Base-by-base conservation (phyloP, 2,888 invertebrate species). In the Gryllus longicercus region DNA sequence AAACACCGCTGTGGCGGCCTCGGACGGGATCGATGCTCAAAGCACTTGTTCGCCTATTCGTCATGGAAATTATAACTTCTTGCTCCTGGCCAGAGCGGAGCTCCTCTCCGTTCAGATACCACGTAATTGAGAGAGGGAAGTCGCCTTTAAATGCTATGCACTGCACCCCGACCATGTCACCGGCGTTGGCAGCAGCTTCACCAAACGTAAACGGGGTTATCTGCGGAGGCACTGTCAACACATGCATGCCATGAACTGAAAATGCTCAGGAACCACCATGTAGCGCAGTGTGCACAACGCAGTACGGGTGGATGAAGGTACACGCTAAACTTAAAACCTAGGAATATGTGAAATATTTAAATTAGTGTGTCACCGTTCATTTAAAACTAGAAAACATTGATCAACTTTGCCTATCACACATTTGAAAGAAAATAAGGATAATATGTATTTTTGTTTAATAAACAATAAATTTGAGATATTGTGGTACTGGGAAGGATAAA, bases 141-240 rank as follows among this genome's bases (percentile, higher is more conserved):
- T 86, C 86, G 23, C 86, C 86, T 80, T 85, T 84, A n/a, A 84
- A 83, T 12, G 86, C 85, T 80, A 85, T 85, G 83, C 86, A 86
- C 49, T 84, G 84, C 77, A 86, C 82, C 82, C 85, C 85, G 21
- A 84, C 84, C 82, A 85, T 84, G 78, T 85, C 85, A 14, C 86
- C 86, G 76, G 84, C 84, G 82, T 85, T 84, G 23, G 84, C 82
- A 38, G 25, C 25, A n/a, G 84, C 83, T 82, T 84, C 84, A 23
- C 85, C 85, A 79, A 86, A 84, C 21, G 83, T 79, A 82, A 86
- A 86, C 75, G 85, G 85, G 79, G 83, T 83, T 80, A 86, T 85
- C 50, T 84, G 83, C 74, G 85, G 86, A 50, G 84, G 90, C 88
- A 94, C 94, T 94, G 88, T 86, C 78, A 74, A 74, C 74, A 74